Evolutionary conservation across 2,888 invertebrate species (phyloP).

Genomic region (Barypeithes pellucidus): DNA sequence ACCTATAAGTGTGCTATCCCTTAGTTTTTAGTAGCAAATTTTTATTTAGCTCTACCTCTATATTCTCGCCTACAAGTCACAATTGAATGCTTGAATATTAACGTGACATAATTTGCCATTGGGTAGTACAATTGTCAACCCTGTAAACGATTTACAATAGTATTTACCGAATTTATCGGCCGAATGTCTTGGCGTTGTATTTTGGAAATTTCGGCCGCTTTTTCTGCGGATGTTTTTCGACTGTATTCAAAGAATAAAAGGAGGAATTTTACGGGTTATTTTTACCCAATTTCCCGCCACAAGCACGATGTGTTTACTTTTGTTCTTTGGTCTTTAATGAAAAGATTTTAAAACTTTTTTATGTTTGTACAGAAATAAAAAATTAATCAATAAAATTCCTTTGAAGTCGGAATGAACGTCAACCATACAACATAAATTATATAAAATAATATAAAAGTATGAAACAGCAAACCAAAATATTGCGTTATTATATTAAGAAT

Average conservation of each 20-base stretch:
- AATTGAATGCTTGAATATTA: no score
- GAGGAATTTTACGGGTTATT: constrained; percentile 35
- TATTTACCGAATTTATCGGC: no score
- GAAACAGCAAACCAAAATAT: no score
- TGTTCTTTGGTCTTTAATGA: constrained; percentile 20
- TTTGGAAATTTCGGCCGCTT: not conserved
- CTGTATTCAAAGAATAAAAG: constrained; percentile 33
- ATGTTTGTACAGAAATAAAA: constrained; percentile 14
- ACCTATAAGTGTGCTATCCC: no score
- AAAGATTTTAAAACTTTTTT: constrained; percentile 17
- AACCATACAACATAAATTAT: not conserved
- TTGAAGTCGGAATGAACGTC: not conserved
- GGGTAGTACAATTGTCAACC: no score
- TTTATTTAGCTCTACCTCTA: no score
- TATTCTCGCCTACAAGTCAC: no score
- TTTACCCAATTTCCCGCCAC: constrained; percentile 32
- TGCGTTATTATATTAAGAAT: no score
- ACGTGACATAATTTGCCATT: no score
- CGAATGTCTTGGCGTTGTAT: no score
- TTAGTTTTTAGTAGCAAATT: no score
- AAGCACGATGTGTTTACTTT: constrained; percentile 34
- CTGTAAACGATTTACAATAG: no score
- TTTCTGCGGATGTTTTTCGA: constrained; percentile 15
- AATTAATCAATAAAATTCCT: not conserved
- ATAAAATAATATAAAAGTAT: not conserved